Evolutionary conservation across 2,797 vertebrate species (phyloP).

Genomic region (Sciurus carolinensis): DNA sequence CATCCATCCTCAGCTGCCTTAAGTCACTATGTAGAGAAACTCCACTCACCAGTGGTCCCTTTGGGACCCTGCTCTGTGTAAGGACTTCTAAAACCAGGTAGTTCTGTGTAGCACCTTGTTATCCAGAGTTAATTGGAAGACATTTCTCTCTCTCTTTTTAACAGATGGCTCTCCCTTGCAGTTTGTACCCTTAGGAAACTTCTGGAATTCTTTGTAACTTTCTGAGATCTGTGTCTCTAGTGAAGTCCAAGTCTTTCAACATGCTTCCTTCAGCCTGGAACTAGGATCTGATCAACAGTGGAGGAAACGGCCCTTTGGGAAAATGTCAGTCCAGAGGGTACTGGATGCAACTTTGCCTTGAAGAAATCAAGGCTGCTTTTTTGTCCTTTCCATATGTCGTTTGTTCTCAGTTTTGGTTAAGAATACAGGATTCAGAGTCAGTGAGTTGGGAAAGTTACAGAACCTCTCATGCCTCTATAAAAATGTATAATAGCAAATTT

Average conservation of each 20-base stretch:
- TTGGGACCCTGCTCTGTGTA: background rate
- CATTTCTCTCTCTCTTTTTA: background rate
- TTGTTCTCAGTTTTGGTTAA: slow-evolving; percentile 58
- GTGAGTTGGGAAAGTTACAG: background rate
- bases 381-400: background rate
- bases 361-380: slow-evolving; percentile 50
- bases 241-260: background rate
- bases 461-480: background rate
- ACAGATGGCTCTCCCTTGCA: background rate
- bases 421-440: slow-evolving; percentile 7
- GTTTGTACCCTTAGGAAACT: background rate
- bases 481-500: background rate
- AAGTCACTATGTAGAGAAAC: background rate
- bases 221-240: background rate
- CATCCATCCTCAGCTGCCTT: background rate
- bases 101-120: background rate
- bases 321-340: background rate
- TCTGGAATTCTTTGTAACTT: slow-evolving; percentile 29
- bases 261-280: background rate
- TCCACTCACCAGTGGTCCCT: background rate
- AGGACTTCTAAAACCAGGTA: background rate
- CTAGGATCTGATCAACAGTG: background rate
- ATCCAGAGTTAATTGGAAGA: background rate
- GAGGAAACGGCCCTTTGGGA: background rate
- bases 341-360: background rate